Base-by-base conservation (phyloP, 2,888 invertebrate species). In the Crocallis elinguaria region DNA sequence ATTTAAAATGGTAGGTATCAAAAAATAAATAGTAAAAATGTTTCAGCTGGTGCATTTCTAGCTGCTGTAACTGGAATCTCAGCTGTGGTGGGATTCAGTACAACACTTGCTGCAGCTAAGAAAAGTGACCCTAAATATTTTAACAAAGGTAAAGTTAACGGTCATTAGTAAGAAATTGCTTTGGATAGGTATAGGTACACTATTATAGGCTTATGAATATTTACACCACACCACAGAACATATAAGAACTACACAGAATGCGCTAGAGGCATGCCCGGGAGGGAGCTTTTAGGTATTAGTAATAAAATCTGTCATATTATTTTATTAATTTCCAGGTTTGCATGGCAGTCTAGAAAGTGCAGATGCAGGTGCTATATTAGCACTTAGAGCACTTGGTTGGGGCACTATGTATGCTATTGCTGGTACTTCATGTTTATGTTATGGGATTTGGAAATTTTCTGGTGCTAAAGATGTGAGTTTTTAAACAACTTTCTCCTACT, bases 331-430 rank as follows among this genome's bases (percentile, higher is more conserved):
- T 67, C 23, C 53, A 92, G 92, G 95, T 38, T 78, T 96, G 67
- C 83, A 93, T 19, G 92, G 93, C 33, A 87, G 92, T 43, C 83
- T 91, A 44, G 93, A 95, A 70, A 76, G 95, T 54, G 92, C 94
- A 39, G 97, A 97, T 81, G 94, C 95, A 52, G 98, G 98, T 11
- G 94, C 95, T 2, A 91, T 93, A 3, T 87, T 98, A 51, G 98
- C 98, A 0, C 62, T 96, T 44, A 92, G 96, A 75, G 98, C 98
- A 0, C 89, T 98, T 0, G 96, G 95, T 5, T 96, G 96, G 95
- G 98, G 98, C 1, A 95, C 97, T 0, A 62, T 98, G 0, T 98
- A 96, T 84, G 97, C 98, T 0, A 87, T 97, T n/a, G 90, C 95
- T 25, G 98, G 98, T 0, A 96, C 97, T 48, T 94, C 96, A 6